phyloP scores from a whole-genome alignment of 2,888 invertebrate genomes.

The Plebejus argus region DNA sequence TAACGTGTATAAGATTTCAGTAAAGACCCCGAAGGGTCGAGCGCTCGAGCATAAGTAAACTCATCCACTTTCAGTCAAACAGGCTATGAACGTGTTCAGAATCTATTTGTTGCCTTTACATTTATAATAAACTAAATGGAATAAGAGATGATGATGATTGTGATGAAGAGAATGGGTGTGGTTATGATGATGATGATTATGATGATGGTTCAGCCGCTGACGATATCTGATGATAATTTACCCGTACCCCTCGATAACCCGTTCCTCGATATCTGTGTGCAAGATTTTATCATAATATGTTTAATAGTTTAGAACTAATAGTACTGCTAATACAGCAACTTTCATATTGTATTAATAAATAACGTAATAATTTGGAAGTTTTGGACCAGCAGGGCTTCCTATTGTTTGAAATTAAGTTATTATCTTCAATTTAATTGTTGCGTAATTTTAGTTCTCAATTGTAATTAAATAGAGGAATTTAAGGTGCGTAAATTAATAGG shows the following conservation, averaged over 20 bases:
- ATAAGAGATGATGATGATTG: not conserved
- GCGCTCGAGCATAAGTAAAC: constrained; percentile 33
- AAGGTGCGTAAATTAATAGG: not conserved
- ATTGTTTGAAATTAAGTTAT: not conserved
- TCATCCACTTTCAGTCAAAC: constrained; percentile 35
- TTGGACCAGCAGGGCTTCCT: not conserved
- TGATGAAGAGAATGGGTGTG: not conserved
- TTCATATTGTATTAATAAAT: not conserved
- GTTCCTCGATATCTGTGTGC: no score
- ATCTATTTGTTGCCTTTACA: constrained; percentile 19
- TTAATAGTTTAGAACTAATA: not conserved
- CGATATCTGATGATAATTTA: no score
- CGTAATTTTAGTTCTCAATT: not conserved
- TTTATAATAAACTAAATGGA: not conserved
- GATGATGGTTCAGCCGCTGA: no score
- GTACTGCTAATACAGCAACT: not conserved
- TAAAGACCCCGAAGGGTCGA: constrained; percentile 34
- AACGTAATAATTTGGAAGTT: not conserved
- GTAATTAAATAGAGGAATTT: not conserved
- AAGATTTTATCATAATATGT: not conserved
- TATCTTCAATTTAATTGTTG: not conserved
- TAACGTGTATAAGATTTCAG: constrained; percentile 35
- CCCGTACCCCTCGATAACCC: no score
- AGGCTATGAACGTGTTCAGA: constrained; percentile 33
- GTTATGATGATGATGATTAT: not conserved